These are phyloP conservation scores for Tiaroga cobitis DNA, from an alignment of 2,797 vertebrate species.

Conservation along the genomic window DNA sequence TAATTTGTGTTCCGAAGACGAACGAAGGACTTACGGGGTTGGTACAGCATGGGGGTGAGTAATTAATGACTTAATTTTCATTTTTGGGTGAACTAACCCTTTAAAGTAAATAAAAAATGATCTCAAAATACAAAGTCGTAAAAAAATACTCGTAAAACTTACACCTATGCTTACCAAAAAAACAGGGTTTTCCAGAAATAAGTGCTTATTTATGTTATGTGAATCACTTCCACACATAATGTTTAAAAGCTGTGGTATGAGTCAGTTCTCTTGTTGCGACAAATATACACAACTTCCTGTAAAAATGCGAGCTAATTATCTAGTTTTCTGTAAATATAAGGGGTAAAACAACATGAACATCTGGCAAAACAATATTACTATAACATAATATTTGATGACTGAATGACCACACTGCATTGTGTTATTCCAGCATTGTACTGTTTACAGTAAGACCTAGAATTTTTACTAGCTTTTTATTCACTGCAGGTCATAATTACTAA, in stretches of 20 bases:
- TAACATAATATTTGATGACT: constrained; percentile 48
- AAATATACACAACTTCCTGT: constrained; percentile 50
- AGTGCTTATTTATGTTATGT: constrained; percentile 19
- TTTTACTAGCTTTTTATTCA: not conserved
- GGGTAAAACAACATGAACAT: constrained; percentile 32
- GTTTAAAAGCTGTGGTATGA: constrained; percentile 20
- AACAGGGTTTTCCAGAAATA: constrained; percentile 12
- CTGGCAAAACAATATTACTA: constrained; percentile 49
- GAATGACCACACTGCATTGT: constrained; percentile 32
- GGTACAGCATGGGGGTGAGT: too few relatives aligned
- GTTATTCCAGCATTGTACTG: constrained; percentile 26
- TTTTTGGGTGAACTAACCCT: too few relatives aligned
- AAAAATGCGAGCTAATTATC: constrained; percentile 44
- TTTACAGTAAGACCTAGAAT: constrained; percentile 42
- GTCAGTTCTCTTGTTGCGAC: constrained; percentile 16
- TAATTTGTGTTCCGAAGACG: too few relatives aligned
- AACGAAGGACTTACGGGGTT: too few relatives aligned
- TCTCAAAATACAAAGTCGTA: not conserved
- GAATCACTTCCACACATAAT: constrained; percentile 29
- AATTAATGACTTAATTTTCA: too few relatives aligned
- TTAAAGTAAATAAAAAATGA: constrained; percentile 4
- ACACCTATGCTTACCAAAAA: not conserved
- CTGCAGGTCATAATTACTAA: constrained; percentile 67
- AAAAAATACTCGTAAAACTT: not conserved
- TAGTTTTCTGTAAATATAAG: constrained; percentile 51